Evolutionary conservation across 2,113 vertebrate genomes (phyloP).

Genomic region (Rhegmatorhina hoffmannsi): DNA sequence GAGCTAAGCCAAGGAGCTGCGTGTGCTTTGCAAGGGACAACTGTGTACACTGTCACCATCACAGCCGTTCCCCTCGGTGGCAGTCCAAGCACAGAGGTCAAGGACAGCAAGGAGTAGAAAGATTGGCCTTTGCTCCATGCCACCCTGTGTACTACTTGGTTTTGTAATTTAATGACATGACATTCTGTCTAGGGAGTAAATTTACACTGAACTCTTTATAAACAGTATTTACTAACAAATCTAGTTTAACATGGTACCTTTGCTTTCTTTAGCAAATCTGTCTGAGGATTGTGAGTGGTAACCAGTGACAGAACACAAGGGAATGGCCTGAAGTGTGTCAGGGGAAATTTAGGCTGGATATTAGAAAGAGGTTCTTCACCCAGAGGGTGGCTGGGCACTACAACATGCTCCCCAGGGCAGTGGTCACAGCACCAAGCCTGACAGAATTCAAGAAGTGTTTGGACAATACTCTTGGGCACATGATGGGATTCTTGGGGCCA

Average conservation of each 20-base stretch:
- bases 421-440: neutral
- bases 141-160: neutral
- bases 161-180: neutral
- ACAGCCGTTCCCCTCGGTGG: slow-evolving; percentile 30
- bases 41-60: neutral
- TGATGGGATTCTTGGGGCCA: neutral
- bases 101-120: slow-evolving; percentile 6
- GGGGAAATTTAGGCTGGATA: neutral
- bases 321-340: neutral
- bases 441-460: neutral
- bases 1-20: neutral
- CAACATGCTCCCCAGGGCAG: neutral
- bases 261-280: neutral
- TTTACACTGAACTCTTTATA: neutral
- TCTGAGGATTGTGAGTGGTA: neutral
- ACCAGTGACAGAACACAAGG: neutral
- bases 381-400: neutral
- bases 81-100: slow-evolving; percentile 47
- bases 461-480: neutral
- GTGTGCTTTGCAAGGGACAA: neutral
- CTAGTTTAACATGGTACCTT: neutral
- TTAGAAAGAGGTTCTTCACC: neutral
- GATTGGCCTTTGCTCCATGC: neutral
- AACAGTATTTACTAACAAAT: neutral
- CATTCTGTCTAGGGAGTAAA: slow-evolving; percentile 9